Percentiles rank a stretch among this genome's conserved stretches.
phyloP scores from a whole-genome alignment of 2,797 vertebrate genomes.

The Tragopan temminckii region DNA sequence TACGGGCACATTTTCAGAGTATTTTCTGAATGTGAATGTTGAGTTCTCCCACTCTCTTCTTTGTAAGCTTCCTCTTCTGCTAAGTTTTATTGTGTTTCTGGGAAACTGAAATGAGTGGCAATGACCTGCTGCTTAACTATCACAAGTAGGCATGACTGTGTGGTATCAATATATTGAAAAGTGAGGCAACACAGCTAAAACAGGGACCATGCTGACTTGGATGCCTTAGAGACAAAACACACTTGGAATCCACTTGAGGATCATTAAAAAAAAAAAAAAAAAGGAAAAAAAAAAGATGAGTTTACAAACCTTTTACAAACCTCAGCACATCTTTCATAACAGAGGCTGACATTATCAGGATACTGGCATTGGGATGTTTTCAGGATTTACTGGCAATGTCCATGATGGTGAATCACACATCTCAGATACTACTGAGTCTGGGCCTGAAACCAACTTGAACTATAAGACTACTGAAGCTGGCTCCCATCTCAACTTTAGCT shows the following conservation, averaged over 20 bases:
- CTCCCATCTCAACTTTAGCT: neutral
- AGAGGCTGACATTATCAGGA: neutral
- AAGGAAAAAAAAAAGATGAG: neutral
- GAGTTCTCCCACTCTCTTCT: neutral
- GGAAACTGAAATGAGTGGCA: neutral
- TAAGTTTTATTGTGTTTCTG: neutral
- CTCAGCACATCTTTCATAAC: neutral
- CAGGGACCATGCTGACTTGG: neutral
- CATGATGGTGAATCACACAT: neutral
- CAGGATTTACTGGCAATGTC: neutral
- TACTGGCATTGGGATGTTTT: neutral
- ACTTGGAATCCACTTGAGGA: neutral
- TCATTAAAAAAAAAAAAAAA: neutral
- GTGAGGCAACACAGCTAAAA: neutral
- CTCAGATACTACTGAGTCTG: neutral
- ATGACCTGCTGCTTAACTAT: neutral
- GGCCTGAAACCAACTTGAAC: neutral
- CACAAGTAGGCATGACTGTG: neutral
- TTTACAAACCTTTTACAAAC: neutral
- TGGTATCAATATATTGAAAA: neutral
- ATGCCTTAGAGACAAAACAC: neutral
- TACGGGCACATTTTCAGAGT: neutral
- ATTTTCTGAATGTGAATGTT: neutral
- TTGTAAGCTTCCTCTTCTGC: neutral
- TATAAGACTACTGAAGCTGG: neutral